These are phyloP conservation scores for Coranthus polyacanthus DNA, from an alignment of 2,797 vertebrate species.

Conservation along the genomic window DNA sequence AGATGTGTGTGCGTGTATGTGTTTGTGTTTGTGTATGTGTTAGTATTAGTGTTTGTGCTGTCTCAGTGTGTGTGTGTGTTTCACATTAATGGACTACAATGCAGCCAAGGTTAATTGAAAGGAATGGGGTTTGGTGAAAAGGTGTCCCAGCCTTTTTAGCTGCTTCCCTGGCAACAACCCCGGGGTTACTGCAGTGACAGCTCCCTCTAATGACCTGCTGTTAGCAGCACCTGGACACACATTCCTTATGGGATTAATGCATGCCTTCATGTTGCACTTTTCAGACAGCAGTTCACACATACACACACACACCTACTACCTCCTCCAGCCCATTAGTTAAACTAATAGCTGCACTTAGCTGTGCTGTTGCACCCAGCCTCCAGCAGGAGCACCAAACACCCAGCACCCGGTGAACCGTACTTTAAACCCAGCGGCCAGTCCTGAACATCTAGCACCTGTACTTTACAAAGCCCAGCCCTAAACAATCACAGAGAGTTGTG, in stretches of 20 bases:
- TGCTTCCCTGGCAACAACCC: too few relatives aligned
- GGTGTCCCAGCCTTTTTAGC: slow-evolving; percentile 31
- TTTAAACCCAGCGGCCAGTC: too few relatives aligned
- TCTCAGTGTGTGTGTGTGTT: slow-evolving; percentile 26
- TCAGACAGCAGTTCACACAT: slow-evolving; percentile 12
- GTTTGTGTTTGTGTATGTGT: slow-evolving; percentile 15
- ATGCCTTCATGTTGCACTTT: slow-evolving; percentile 8
- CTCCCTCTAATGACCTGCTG: slow-evolving; percentile 51
- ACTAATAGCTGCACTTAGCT: too few relatives aligned
- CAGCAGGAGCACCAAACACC: too few relatives aligned
- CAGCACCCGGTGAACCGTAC: too few relatives aligned
- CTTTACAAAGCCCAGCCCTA: too few relatives aligned
- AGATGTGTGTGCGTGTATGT: slow-evolving; percentile 24
- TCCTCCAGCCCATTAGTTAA: slow-evolving; percentile 2
- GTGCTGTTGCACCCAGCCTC: too few relatives aligned
- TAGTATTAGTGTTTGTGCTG: slow-evolving; percentile 23
- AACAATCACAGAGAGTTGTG: too few relatives aligned
- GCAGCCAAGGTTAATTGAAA: slow-evolving; percentile 48
- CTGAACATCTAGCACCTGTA: too few relatives aligned
- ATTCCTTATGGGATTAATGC: slow-evolving; percentile 15
- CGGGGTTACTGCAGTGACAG: slow-evolving; percentile 28
- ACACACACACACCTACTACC: slow-evolving; percentile 7
- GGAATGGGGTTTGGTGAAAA: slow-evolving; percentile 34
- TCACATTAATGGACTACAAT: slow-evolving; percentile 22
- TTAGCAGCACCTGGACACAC: slow-evolving; percentile 48